These are phyloP conservation scores for Ammodytes marinus DNA, from an alignment of 2,113 vertebrate genomes.

Conservation along the genomic window DNA sequence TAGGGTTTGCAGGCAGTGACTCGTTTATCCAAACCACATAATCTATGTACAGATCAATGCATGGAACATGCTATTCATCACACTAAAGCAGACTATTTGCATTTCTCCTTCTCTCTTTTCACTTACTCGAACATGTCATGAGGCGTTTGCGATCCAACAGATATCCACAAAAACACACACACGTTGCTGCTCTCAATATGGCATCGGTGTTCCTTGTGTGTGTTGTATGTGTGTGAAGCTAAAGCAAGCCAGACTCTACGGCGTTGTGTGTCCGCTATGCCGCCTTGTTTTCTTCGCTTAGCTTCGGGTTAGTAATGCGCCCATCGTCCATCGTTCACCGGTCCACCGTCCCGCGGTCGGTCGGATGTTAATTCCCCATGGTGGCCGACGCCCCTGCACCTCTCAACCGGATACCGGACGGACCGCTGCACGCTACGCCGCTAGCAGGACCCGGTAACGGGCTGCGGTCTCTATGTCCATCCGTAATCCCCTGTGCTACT, in stretches of 20 bases:
- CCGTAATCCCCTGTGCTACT: slow-evolving; percentile 68
- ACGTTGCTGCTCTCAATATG: slow-evolving; percentile 44
- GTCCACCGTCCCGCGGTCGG: slow-evolving; percentile 38
- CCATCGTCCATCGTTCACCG: slow-evolving; percentile 23
- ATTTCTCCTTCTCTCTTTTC: not conserved
- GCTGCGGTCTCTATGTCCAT: slow-evolving; percentile 68
- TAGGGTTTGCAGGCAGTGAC: not conserved
- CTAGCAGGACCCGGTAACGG: slow-evolving; percentile 62
- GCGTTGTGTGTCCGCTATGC: slow-evolving; percentile 32
- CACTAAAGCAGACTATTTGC: not conserved
- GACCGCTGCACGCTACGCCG: slow-evolving; percentile 50
- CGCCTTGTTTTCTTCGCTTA: slow-evolving; percentile 41
- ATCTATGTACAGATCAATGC: not conserved
- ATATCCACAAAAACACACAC: slow-evolving; percentile 33
- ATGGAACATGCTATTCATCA: slow-evolving; percentile 7
- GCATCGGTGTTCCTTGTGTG: slow-evolving; percentile 43
- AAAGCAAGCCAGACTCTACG: slow-evolving; percentile 44
- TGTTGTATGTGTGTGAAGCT: slow-evolving; percentile 20
- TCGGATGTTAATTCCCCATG: slow-evolving; percentile 48
- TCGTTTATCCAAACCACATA: slow-evolving; percentile 1
- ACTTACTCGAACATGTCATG: slow-evolving; percentile 89
- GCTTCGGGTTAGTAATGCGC: slow-evolving; percentile 14
- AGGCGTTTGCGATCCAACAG: slow-evolving; percentile 63
- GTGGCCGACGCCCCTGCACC: slow-evolving; percentile 32
- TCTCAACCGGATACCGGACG: slow-evolving; percentile 54